Base-by-base conservation (phyloP, 2,888 invertebrate species). In the Cantharis lateralis region DNA sequence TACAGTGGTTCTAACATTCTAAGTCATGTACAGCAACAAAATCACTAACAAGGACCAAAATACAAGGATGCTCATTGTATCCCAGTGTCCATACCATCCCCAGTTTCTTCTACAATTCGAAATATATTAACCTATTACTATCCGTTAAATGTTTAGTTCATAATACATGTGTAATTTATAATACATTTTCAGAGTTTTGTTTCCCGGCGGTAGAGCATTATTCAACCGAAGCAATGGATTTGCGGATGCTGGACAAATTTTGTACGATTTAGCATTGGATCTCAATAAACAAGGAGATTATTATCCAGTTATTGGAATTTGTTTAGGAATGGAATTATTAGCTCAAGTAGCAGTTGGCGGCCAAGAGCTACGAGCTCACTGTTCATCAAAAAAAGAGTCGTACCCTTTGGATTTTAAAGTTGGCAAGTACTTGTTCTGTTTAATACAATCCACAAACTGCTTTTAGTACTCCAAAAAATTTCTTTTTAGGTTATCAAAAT, bases 271-370 rank as follows among this genome's bases (percentile, higher is more conserved):
- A 69, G 95, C 95, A 0, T 87, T 90, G 76, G 85, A 91, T 84
- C 87, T 93, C 75, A 96, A 96, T 84, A 88, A 92, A 1, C 87
- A 89, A 1, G 95, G 94, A 0, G 91, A 92, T 72, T 93, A 93
- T 84, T 96, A 96, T 86, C 97, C 98, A 0, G 87, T 98, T 66
- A 95, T 95, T 91, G 97, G 96, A 0, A 96, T 94, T 0, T 98
- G 98, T 84, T 91, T 97, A 32, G 98, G 98, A 18, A 95, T 96
- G 88, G 95, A 98, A 85, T 89, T 96, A 24, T 86, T 96, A 66
- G 90, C 93, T 10, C 92, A 92, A 78, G 87, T 94, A 1, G 92
- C 90, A 20, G 89, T 91, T 2, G 87, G 91, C 71, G 87, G 88
- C 13, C 86, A 86, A 15, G 93, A 95, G 76, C 91, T 93, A 72